Percentiles rank a stretch among this genome's conserved stretches.
Evolutionary conservation across 2,888 invertebrate genomes (phyloP).

Genomic region (Habroteleia sp.): DNA sequence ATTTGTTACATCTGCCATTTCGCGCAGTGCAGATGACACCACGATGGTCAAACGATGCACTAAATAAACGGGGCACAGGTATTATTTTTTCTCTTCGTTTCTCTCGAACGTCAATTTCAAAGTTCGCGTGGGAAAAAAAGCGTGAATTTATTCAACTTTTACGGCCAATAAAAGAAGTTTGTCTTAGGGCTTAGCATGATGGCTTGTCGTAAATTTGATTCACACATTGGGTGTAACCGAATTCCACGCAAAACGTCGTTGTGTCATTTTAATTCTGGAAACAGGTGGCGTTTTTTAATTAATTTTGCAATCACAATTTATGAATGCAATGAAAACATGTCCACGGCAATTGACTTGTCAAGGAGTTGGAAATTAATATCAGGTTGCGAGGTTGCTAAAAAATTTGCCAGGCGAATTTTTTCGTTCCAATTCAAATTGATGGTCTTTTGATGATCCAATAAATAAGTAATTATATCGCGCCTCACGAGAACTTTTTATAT

Average conservation of each 20-base stretch:
- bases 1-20: constrained; percentile 28
- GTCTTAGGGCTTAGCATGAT: constrained; percentile 40
- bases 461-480: too few relatives aligned
- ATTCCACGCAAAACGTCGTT: constrained; percentile 21
- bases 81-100: constrained; percentile 15
- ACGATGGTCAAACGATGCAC: constrained; percentile 17
- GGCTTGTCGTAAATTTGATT: constrained; percentile 46
- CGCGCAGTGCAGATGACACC: neutral
- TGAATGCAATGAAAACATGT: constrained; percentile 36
- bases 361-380: constrained; percentile 8
- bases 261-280: constrained; percentile 50
- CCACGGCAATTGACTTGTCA: constrained; percentile 16
- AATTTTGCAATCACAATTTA: constrained; percentile 47
- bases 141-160: constrained; percentile 40
- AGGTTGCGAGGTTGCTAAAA: too few relatives aligned
- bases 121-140: constrained; percentile 38
- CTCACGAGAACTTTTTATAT: neutral
- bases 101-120: constrained; percentile 15
- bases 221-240: constrained; percentile 38
- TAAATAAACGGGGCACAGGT: constrained; percentile 23
- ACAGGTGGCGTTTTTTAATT: constrained; percentile 54
- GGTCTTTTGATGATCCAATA: too few relatives aligned
- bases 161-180: constrained; percentile 46
- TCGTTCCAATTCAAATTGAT: too few relatives aligned
- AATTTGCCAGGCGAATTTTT: too few relatives aligned